A percentile compares a stretch with the other conserved stretches of the same genome.
Evolutionary conservation across 2,797 vertebrate species (phyloP).

Genomic region (Phoxinus dragarum): DNA sequence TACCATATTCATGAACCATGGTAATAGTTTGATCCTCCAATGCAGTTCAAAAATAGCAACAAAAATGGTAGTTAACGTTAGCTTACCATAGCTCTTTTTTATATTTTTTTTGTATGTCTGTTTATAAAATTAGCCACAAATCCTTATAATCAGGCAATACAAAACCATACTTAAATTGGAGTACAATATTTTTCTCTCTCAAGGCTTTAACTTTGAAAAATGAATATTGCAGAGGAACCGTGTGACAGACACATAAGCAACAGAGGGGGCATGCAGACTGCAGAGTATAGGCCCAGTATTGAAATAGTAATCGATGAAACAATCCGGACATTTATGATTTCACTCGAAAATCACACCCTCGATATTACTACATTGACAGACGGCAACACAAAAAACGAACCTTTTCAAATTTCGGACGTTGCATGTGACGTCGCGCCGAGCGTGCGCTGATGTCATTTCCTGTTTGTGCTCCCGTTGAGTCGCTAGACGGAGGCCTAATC

Average conservation of each 20-base stretch:
- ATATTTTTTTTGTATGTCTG: not conserved
- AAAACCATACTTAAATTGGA: no score
- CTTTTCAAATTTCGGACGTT: conserved; percentile 40
- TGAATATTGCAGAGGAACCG: not conserved
- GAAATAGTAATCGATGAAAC: not conserved
- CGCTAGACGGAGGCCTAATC: conserved; percentile 52
- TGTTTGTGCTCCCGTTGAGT: conserved; percentile 69
- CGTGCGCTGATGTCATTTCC: conserved; percentile 76
- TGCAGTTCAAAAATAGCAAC: not conserved
- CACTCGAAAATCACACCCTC: not conserved
- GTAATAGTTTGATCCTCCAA: not conserved
- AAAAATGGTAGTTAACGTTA: not conserved
- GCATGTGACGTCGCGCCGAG: conserved; percentile 14
- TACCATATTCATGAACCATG: not conserved
- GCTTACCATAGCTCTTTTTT: not conserved
- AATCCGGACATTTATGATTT: not conserved
- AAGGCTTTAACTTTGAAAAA: conserved; percentile 9
- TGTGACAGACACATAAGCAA: not conserved
- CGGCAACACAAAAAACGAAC: not conserved
- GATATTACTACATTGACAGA: not conserved
- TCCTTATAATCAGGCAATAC: not conserved
- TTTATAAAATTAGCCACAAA: not conserved
- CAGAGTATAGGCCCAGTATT: no score
- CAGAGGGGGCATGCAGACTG: not conserved
- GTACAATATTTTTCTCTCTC: not conserved